Evolutionary conservation across 2,888 invertebrate genomes (phyloP), one percentile per base, ranked within the genome.

Genomic region (Leptogaster cylindrica): DNA sequence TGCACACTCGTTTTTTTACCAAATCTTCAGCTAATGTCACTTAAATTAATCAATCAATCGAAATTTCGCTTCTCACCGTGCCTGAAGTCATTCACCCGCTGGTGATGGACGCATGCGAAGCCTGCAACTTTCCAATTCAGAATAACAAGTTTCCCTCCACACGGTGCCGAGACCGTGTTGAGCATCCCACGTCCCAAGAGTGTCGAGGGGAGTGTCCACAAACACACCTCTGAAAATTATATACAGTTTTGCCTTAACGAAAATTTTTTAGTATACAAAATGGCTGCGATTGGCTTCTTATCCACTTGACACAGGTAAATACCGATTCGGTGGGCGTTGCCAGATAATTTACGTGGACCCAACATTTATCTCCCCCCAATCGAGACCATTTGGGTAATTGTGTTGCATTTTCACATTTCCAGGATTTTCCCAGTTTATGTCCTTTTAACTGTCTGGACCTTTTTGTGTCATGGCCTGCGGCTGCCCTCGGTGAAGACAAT

Each of bases 51-150:
- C 44, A n/a, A n/a, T n/a, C n/a, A n/a, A n/a, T n/a, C n/a, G n/a
- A 5, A 12, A 12, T 7, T 41, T 41, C n/a, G n/a, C 18, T 12
- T 31, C 31, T 12, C 16, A 16, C n/a, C n/a, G 3, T 3, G 18
- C 36, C 44, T 61, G 18, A 61, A 61, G 61, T 44, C 27, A 4
- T 44, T 61, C 61, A 44, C 41, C 44, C 44, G 44, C 27, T 44
- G 44, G 31, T 18, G n/a, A 10, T 23, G 14, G 16, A 52, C 69
- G 66, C 71, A 70, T 74, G 77, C 75, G 77, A 71, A 67, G 79
- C 78, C 76, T 75, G 77, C 78, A 78, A 78, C 79, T 77, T 77
- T 77, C 77, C 74, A 74, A 75, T 78, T 76, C 77, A 76, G 79
- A 80, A 80, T 80, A 77, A 79, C 55, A 16, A 61, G 28, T 58